Base-by-base conservation (phyloP, 2,888 invertebrate genomes). In the Pecten maximus region DNA sequence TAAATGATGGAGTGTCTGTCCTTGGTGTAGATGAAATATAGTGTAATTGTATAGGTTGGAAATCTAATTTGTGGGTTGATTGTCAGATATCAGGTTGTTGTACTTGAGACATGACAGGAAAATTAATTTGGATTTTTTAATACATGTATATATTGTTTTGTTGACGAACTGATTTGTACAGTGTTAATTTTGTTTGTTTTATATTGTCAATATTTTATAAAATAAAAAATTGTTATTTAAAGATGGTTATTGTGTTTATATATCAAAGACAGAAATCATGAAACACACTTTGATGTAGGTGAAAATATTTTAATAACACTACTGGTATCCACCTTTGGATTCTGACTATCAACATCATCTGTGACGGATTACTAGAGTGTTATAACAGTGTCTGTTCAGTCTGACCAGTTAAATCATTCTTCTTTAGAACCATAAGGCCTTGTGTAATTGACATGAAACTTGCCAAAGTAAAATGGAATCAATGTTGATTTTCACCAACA, bases 101-200 rank as follows among this genome's bases (percentile, higher is more conserved):
- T 16, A 48, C 48, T 48, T 16, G 16, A 19, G 48, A 19, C 48
- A 48, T 8, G 48, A 48, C 48, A 48, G 19, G 48, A 48, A 48
- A 48, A 48, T 48, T 16, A 4, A 2, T 16, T 48, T n/a, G n/a
- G n/a, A n/a, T n/a, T n/a, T n/a, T n/a, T n/a, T n/a, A n/a, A 19
- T 54, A 74, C 28, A 74, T 74, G 74, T 74, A 74, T 35, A 74
- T 74, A 74, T 74, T 74, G 74, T 74, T 74, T 74, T 74, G 74
- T 74, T 74, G 74, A 74, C 35, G 6, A 74, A 74, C 23, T 28
- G 28, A 74, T 74, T 60, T 74, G 74, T 74, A 74, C 28, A 74
- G 74, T 35, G 74, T 74, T 74, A 2, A 74, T 74, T 74, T 74
- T 74, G 74, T 23, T 74, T 28, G 74, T 74, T 74, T 74, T 74